Percentiles rank a stretch among this genome's conserved stretches.
Evolutionary conservation across 2,113 vertebrate species (phyloP).

Genomic region (Oplegnathus fasciatus): DNA sequence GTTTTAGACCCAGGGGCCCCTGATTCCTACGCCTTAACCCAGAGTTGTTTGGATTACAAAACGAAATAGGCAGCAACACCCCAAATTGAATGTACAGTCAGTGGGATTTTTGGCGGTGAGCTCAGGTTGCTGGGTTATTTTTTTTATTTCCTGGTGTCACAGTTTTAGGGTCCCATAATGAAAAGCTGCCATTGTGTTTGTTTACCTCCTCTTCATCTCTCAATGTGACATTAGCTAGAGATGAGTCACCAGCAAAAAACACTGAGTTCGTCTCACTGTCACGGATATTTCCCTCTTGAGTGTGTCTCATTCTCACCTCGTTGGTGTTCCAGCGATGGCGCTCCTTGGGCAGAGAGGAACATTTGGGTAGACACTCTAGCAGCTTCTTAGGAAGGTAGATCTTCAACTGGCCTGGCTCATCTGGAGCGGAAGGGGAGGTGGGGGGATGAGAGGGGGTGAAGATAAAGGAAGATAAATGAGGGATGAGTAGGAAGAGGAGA

Average conservation of each 20-base stretch:
- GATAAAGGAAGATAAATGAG: conserved; percentile 64
- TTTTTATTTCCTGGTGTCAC: conserved; percentile 56
- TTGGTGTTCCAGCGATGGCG: conserved; percentile 99
- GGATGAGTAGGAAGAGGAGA: conserved; percentile 48
- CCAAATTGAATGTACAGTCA: conserved; percentile 52
- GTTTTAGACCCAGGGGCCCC: conserved; percentile 34
- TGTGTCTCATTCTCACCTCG: conserved; percentile 88
- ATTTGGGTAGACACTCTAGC: conserved; percentile 99
- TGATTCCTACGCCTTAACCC: conserved; percentile 36
- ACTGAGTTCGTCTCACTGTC: conserved; percentile 58
- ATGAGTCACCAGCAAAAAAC: conserved; percentile 63
- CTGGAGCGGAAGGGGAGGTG: conserved; percentile 81
- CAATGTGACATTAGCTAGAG: conserved; percentile 72
- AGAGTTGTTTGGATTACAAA: conserved; percentile 61
- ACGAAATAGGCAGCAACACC: conserved; percentile 40
- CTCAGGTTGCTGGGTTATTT: conserved; percentile 31
- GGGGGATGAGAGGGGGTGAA: conserved; percentile 4
- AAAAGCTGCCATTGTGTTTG: conserved; percentile 70
- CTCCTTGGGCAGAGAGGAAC: conserved; percentile 99
- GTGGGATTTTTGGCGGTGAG: conserved; percentile 35
- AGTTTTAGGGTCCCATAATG: conserved; percentile 68
- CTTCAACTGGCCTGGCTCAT: conserved; percentile 99
- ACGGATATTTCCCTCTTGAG: conserved; percentile 63
- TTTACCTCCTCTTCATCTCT: conserved; percentile 72
- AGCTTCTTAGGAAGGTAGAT: conserved; percentile 99